Evolutionary conservation across 2,888 invertebrate species (phyloP).

Genomic region (Drosophila atroscutellata): DNA sequence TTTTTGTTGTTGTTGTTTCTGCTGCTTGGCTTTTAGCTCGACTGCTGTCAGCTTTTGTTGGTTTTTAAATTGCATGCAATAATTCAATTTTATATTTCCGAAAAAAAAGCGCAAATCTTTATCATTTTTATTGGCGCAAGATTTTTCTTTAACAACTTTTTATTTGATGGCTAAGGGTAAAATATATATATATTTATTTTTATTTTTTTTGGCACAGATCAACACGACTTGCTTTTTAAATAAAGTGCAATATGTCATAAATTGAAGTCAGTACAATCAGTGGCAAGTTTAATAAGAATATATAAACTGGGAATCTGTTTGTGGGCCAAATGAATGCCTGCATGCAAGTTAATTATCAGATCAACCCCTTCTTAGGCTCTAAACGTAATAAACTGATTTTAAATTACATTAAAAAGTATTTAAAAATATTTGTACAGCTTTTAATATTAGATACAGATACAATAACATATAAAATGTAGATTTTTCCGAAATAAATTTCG

Average conservation of each 20-base stretch:
- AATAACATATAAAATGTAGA: not conserved
- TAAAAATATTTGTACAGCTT: not conserved
- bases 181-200: not conserved
- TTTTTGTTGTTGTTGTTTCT: conserved; percentile 36
- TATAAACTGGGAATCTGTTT: not conserved
- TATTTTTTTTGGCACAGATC: conserved; percentile 44
- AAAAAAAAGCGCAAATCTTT: conserved; percentile 55
- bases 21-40: conserved; percentile 70
- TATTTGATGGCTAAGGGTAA: conserved; percentile 4
- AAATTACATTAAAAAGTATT: not conserved
- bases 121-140: conserved; percentile 61
- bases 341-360: too few species aligned
- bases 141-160: conserved; percentile 38
- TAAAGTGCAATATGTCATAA: conserved; percentile 25
- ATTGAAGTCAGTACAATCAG: conserved; percentile 5
- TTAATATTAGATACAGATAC: not conserved
- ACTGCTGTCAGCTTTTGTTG: conserved; percentile 77
- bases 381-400: not conserved
- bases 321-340: not conserved
- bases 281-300: not conserved
- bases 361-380: not conserved
- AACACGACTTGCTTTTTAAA: conserved; percentile 17
- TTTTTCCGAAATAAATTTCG: not conserved
- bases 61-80: conserved; percentile 80
- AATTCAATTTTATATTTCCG: conserved; percentile 83